phyloP scores from a whole-genome alignment of 2,797 vertebrate species.

The Lophotriccus pileatus region DNA sequence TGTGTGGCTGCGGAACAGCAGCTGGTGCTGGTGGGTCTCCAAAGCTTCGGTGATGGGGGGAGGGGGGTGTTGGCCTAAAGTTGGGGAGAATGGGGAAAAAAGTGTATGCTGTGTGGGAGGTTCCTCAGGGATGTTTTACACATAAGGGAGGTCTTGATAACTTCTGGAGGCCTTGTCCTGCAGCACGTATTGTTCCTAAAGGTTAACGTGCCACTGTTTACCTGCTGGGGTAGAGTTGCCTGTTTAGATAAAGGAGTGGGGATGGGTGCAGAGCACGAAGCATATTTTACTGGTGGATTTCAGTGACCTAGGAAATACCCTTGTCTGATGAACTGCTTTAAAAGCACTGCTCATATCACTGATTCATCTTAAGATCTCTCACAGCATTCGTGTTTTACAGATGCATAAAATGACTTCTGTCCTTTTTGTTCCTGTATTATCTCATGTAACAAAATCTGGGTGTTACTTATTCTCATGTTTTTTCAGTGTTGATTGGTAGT shows the following conservation, averaged over 20 bases:
- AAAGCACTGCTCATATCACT: background rate
- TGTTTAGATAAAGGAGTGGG: background rate
- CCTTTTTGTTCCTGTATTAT: background rate
- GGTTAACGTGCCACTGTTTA: background rate
- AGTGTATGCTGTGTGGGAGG: accelerated
- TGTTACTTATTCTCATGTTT: background rate
- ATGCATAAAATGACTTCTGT: background rate
- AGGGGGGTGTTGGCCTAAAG: background rate
- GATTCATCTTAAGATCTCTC: background rate
- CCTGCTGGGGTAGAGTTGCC: background rate
- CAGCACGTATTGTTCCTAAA: background rate
- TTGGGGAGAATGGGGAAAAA: background rate
- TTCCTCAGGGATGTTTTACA: background rate
- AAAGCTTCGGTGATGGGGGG: background rate
- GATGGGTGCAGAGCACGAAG: background rate
- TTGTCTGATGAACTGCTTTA: background rate
- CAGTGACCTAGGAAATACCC: background rate
- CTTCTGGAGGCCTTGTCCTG: background rate
- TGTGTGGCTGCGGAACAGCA: background rate
- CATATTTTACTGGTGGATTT: background rate
- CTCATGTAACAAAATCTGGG: background rate
- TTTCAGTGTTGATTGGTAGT: background rate
- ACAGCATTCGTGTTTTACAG: background rate
- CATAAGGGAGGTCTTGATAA: background rate
- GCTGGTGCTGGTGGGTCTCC: background rate